phyloP scores from a whole-genome alignment of 2,797 vertebrate genomes.

The Acanthis flammea region DNA sequence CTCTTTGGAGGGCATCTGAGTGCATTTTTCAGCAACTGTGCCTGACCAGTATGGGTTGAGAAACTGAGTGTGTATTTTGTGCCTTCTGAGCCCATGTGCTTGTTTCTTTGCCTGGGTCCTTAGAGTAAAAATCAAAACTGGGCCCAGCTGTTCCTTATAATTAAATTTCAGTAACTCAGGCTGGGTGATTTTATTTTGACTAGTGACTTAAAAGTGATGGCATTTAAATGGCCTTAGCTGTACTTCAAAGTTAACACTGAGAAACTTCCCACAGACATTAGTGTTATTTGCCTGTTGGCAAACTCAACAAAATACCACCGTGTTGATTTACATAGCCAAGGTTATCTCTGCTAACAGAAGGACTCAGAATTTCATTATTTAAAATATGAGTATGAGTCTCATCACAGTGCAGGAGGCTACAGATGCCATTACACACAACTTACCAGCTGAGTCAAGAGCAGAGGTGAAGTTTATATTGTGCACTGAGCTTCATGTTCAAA shows the following conservation, averaged over 20 bases:
- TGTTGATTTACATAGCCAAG: constrained; percentile 56
- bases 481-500: not conserved
- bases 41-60: not conserved
- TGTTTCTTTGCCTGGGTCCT: not conserved
- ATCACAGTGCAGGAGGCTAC: not conserved
- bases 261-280: constrained; percentile 51
- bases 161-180: constrained; percentile 49
- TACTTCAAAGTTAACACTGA: constrained; percentile 56
- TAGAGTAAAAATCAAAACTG: constrained; percentile 44
- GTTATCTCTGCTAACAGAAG: constrained; percentile 54
- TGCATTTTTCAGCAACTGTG: not conserved
- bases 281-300: constrained; percentile 54
- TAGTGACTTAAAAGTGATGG: constrained; percentile 57
- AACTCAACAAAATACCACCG: constrained; percentile 49
- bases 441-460: not conserved
- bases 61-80: not conserved
- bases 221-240: constrained; percentile 51
- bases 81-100: not conserved
- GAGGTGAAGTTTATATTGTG: not conserved
- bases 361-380: constrained; percentile 41
- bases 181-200: constrained; percentile 48
- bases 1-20: not conserved
- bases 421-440: not conserved
- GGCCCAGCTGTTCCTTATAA: constrained; percentile 55
- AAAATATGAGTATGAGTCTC: constrained; percentile 24